Percentiles rank a stretch among this genome's conserved stretches.
Evolutionary conservation across 2,113 vertebrate species (phyloP).

Genomic region (Calidris pygmaea): DNA sequence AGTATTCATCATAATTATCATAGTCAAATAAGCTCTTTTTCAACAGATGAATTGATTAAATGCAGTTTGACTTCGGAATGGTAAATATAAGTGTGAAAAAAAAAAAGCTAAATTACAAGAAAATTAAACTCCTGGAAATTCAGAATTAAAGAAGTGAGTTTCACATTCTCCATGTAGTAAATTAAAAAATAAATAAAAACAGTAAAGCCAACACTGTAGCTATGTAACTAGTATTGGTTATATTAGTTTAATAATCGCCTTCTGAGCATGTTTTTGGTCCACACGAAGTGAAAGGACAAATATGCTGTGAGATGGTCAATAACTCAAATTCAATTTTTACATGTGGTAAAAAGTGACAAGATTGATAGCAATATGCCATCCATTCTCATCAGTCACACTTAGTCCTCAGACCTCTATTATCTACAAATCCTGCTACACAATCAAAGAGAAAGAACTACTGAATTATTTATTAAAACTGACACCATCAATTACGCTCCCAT

Average conservation of each 20-base stretch:
- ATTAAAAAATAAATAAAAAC: background rate
- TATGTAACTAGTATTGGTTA: background rate
- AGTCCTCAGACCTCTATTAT: conserved; percentile 37
- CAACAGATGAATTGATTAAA: background rate
- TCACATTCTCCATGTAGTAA: background rate
- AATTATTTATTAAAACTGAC: conserved; percentile 67
- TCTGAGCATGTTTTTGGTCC: background rate
- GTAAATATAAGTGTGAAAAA: background rate
- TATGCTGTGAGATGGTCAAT: background rate
- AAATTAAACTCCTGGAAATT: background rate
- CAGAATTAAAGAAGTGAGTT: background rate
- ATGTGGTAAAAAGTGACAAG: background rate
- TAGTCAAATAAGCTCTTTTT: background rate
- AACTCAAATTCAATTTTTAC: conserved; percentile 41
- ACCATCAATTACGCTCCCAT: conserved; percentile 30
- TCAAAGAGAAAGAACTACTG: conserved; percentile 41
- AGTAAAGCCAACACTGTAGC: background rate
- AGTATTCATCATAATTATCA: background rate
- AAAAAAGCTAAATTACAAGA: background rate
- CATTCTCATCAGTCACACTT: conserved; percentile 47
- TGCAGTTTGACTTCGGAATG: background rate
- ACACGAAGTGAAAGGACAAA: background rate
- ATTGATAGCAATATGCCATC: background rate
- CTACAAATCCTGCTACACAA: conserved; percentile 36
- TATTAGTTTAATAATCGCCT: background rate